Evolutionary conservation across 1,140 invertebrate species (phyloP).

Genomic region (Musca vetustissima): DNA sequence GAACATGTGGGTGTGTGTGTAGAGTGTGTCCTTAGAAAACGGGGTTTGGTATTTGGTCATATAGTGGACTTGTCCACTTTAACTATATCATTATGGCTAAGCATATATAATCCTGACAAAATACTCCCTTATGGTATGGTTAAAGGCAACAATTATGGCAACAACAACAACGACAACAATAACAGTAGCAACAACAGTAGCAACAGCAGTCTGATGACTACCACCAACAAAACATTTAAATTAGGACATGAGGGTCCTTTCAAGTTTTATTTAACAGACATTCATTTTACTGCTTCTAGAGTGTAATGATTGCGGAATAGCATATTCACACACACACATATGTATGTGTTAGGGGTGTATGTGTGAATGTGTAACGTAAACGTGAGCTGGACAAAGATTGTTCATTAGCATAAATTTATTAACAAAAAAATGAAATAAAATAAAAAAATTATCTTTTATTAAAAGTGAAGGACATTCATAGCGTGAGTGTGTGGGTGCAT

Average conservation of each 20-base stretch:
- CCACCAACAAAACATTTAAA: too few relatives aligned
- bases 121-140: neutral
- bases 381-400: slow-evolving; percentile 11
- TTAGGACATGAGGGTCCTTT: neutral
- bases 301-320: neutral
- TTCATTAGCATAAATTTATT: slow-evolving; percentile 23
- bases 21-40: too few relatives aligned
- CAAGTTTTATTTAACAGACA: neutral
- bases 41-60: too few relatives aligned
- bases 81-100: slow-evolving; percentile 20
- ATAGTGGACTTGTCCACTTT: neutral
- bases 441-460: neutral
- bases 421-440: too few relatives aligned
- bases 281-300: neutral
- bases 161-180: too few relatives aligned
- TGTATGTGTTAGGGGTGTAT: neutral
- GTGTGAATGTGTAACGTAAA: neutral
- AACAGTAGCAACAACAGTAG: too few relatives aligned
- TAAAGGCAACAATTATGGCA: too few relatives aligned
- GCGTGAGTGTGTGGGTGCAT: neutral
- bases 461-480: neutral
- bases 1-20: too few relatives aligned
- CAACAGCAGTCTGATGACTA: too few relatives aligned
- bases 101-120: slow-evolving; percentile 21
- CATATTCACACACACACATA: too few relatives aligned